Conservation (phyloP, 37 sponge, comb jelly and placozoan genomes). For the Cliona cf. orientalis region DNA sequence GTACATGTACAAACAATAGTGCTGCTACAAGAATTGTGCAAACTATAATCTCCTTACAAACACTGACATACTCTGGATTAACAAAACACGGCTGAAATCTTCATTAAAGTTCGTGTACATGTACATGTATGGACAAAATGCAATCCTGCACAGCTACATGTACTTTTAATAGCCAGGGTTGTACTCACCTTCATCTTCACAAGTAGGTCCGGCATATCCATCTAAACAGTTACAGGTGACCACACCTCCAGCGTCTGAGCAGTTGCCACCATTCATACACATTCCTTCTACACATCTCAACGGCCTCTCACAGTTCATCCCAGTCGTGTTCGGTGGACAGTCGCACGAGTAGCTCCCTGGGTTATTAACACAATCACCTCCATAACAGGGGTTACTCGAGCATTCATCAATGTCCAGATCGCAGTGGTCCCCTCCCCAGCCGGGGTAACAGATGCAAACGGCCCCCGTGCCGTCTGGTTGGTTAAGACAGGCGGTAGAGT, state of each 20-base stretch:
- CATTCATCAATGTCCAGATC: slow-evolving; percentile 28
- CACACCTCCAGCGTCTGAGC: background rate
- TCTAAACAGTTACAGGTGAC: slow-evolving; percentile 3
- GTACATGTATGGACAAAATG: too few relatives aligned
- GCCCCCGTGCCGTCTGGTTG: background rate
- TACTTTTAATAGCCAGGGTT: too few relatives aligned
- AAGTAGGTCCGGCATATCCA: slow-evolving; percentile 32
- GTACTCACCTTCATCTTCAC: slow-evolving; percentile 18
- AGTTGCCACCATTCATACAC: slow-evolving; percentile 52
- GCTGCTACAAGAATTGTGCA: too few relatives aligned
- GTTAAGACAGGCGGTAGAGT: background rate
- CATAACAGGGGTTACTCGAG: background rate
- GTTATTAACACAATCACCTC: slow-evolving; percentile 30
- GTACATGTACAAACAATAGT: too few relatives aligned
- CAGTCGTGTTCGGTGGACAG: slow-evolving; percentile 21
- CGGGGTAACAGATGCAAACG: slow-evolving; percentile 33
- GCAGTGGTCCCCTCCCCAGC: slow-evolving; percentile 42
- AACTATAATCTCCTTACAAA: too few relatives aligned
- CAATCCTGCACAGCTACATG: too few relatives aligned
- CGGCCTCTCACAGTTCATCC: background rate
- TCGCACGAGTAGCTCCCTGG: slow-evolving; percentile 17
- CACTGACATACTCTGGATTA: too few relatives aligned
- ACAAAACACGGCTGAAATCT: too few relatives aligned
- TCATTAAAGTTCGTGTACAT: too few relatives aligned
- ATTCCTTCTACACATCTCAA: background rate